A percentile compares a stretch with the other conserved stretches of the same genome.
phyloP scores from a whole-genome alignment of 2,113 vertebrate species.

The Burhinus bistriatus region DNA sequence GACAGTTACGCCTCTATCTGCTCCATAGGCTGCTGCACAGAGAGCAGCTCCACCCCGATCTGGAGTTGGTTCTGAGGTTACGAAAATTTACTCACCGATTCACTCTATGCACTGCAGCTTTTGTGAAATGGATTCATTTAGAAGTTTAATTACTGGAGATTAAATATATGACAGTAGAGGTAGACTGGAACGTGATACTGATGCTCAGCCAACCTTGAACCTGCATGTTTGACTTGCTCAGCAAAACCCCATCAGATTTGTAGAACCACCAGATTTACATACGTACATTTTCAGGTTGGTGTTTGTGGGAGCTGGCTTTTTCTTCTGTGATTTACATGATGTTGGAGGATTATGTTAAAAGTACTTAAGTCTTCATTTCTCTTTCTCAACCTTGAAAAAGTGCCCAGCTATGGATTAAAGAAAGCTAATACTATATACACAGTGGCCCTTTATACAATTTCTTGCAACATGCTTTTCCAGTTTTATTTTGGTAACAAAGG shows the following conservation, averaged over 20 bases:
- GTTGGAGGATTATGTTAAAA: neutral
- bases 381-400: neutral
- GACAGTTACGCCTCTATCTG: conserved; percentile 13
- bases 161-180: conserved; percentile 49
- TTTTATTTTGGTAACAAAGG: conserved; percentile 14
- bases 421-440: neutral
- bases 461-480: neutral
- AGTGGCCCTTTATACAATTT: neutral
- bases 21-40: neutral
- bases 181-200: conserved; percentile 37
- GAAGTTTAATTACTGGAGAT: conserved; percentile 64
- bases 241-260: conserved; percentile 25
- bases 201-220: conserved; percentile 47
- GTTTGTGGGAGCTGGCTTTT: neutral
- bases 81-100: conserved; percentile 18
- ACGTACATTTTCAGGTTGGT: neutral
- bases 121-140: conserved; percentile 44
- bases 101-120: conserved; percentile 20
- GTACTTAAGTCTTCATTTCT: neutral
- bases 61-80: neutral
- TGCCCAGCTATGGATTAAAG: neutral
- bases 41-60: neutral
- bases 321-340: neutral
- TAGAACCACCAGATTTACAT: neutral
- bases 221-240: conserved; percentile 7